These are phyloP conservation scores for Cantharis flavilabris DNA, from an alignment of 2,888 invertebrate species.

Conservation along the genomic window DNA sequence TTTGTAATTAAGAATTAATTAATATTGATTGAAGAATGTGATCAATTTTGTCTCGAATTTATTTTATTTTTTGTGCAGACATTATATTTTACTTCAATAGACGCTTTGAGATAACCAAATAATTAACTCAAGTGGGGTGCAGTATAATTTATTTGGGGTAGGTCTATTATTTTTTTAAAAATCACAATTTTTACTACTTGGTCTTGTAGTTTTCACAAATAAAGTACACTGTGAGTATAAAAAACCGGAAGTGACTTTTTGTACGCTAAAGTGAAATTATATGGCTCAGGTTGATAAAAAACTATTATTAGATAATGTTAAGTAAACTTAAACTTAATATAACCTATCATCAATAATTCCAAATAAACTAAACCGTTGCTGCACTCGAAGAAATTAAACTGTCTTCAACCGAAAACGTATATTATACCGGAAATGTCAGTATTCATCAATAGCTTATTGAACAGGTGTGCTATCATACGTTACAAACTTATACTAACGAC, in stretches of 20 bases:
- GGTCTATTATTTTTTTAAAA: neutral
- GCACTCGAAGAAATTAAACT: constrained; percentile 30
- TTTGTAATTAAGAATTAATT: neutral
- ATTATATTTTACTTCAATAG: neutral
- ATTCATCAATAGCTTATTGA: constrained; percentile 36
- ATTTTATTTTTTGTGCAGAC: neutral
- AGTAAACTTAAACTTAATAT: neutral
- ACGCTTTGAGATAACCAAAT: neutral
- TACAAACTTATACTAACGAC: constrained; percentile 12
- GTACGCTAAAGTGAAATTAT: neutral
- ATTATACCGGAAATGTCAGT: constrained; percentile 37
- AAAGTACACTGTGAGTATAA: neutral
- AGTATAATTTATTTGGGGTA: neutral
- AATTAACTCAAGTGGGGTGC: neutral
- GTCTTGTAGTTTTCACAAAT: too few species aligned
- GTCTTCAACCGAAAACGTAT: constrained; percentile 32
- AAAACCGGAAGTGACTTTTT: neutral
- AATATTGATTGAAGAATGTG: neutral
- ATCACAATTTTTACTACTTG: too few species aligned
- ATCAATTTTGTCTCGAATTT: neutral
- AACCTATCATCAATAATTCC: constrained; percentile 23
- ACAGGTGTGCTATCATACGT: constrained; percentile 33
- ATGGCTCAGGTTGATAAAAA: constrained; percentile 1
- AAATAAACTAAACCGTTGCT: constrained; percentile 20
- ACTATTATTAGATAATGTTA: constrained; percentile 15